These are phyloP conservation scores for Sebastes vulpes DNA, from an alignment of 2,797 vertebrate species.

Conservation along the genomic window DNA sequence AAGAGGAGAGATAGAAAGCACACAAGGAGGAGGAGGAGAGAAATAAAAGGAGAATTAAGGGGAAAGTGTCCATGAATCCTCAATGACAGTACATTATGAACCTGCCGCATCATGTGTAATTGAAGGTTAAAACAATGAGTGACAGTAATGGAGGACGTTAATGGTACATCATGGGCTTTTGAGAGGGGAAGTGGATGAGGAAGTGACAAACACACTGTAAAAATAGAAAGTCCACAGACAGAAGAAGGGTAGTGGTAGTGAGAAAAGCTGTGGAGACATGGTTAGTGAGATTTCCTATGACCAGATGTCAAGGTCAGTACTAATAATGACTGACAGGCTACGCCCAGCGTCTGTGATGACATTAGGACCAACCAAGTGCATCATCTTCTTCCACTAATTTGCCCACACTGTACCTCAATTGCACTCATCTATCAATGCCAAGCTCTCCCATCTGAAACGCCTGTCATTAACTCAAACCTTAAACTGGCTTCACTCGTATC, in stretches of 20 bases:
- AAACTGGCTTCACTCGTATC: slow-evolving; percentile 4
- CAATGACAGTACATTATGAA: slow-evolving; percentile 80
- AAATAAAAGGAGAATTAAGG: slow-evolving; percentile 72
- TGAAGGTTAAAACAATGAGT: slow-evolving; percentile 56
- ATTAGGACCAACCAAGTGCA: slow-evolving; percentile 54
- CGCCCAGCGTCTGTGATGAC: slow-evolving; percentile 35
- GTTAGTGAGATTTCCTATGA: not conserved
- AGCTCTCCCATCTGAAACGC: slow-evolving; percentile 47
- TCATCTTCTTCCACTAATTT: slow-evolving; percentile 72
- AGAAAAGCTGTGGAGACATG: not conserved
- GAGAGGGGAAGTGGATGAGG: not conserved
- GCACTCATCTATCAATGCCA: slow-evolving; percentile 75
- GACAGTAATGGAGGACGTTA: slow-evolving; percentile 54
- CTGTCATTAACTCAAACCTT: slow-evolving; percentile 66
- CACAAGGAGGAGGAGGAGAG: slow-evolving; percentile 48
- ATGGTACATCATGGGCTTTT: slow-evolving; percentile 3
- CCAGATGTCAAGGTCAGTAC: slow-evolving; percentile 60
- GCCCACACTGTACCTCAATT: slow-evolving; percentile 54
- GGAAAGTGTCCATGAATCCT: slow-evolving; percentile 84
- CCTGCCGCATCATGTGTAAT: slow-evolving; percentile 55
- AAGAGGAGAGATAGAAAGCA: slow-evolving; percentile 43
- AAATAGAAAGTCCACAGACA: not conserved
- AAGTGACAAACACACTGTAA: not conserved
- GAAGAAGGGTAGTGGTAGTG: not conserved
- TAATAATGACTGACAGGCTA: slow-evolving; percentile 62